A percentile compares a stretch with the other conserved stretches of the same genome.
These are phyloP conservation scores for Urechis unicinctus DNA, from an alignment of 2,888 invertebrate species.

Conservation along the genomic window DNA sequence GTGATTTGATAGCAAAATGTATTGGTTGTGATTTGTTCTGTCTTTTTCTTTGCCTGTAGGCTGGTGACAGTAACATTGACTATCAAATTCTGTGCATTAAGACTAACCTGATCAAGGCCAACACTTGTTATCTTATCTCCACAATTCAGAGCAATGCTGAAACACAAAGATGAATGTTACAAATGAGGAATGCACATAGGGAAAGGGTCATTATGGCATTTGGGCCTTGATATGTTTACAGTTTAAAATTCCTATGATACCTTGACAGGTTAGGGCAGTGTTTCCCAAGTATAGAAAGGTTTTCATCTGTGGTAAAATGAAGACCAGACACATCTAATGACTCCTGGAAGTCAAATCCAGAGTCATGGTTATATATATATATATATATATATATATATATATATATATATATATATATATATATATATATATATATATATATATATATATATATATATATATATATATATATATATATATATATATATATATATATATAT, in stretches of 20 bases:
- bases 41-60: no score
- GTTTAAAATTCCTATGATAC: not conserved
- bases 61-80: not conserved
- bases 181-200: no score
- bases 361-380: not conserved
- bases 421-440: not conserved
- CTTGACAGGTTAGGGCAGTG: conserved; percentile 30
- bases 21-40: no score
- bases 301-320: conserved; percentile 29
- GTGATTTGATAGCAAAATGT: no score
- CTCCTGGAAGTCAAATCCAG: conserved; percentile 27
- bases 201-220: no score
- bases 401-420: not conserved
- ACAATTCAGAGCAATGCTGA: conserved; percentile 36
- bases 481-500: no score
- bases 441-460: not conserved
- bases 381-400: not conserved
- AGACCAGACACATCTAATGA: conserved; percentile 27
- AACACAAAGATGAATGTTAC: conserved; percentile 10
- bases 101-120: conserved; percentile 12
- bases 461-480: not conserved
- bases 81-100: not conserved
- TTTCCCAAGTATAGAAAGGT: conserved; percentile 25
- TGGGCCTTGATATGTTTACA: no score
- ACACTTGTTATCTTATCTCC: conserved; percentile 32